A percentile compares a stretch with the other conserved stretches of the same genome.
Conservation (phyloP, 2,113 vertebrate genomes). For the Myotis brandtii region DNA sequence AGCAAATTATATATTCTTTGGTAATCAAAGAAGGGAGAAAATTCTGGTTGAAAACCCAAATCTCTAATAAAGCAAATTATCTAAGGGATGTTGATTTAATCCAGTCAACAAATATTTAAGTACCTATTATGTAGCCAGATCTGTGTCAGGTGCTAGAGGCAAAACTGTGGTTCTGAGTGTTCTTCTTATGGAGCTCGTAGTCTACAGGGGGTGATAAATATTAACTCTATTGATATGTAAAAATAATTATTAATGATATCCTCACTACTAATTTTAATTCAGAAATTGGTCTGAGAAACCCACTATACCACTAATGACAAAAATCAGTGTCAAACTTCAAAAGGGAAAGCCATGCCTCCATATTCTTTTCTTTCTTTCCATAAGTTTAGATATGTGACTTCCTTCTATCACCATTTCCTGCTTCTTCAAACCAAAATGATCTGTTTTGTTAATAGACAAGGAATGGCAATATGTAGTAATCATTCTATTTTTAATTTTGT, state of each 20-base stretch:
- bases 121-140: background rate
- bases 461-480: background rate
- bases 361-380: constrained; percentile 15
- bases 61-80: background rate
- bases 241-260: background rate
- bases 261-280: background rate
- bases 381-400: constrained; percentile 8
- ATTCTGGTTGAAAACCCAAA: constrained; percentile 10
- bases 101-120: background rate
- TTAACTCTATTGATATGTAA: background rate
- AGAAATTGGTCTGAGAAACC: background rate
- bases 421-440: constrained; percentile 1
- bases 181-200: background rate
- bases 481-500: background rate
- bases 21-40: constrained; percentile 12
- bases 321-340: background rate
- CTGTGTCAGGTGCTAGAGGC: background rate
- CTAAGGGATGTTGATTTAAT: background rate
- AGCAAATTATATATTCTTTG: constrained; percentile 17
- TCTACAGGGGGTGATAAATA: background rate
- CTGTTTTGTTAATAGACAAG: constrained; percentile 40
- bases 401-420: background rate
- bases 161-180: background rate
- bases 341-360: constrained; percentile 22
- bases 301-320: constrained; percentile 8